A percentile compares a stretch with the other conserved stretches of the same genome.
Conservation (phyloP, 30 jellyfish, hydroid and myxozoan species). For the Nemopilema nomurai region DNA sequence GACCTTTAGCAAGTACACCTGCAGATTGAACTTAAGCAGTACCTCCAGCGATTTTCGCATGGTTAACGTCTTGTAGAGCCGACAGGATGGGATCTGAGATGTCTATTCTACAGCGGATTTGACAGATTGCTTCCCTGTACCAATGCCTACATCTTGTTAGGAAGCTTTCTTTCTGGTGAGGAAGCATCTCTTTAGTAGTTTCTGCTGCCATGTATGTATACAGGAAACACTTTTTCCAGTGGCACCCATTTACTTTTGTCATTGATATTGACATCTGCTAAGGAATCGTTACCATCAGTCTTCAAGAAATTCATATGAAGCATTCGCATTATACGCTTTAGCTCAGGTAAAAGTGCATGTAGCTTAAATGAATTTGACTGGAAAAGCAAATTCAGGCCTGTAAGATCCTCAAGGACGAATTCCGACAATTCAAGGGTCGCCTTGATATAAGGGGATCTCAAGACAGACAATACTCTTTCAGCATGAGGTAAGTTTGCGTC, state of each 20-base stretch:
- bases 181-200: background rate
- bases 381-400: slow-evolving; percentile 16
- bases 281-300: background rate
- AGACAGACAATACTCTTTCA: background rate
- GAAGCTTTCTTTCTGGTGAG: slow-evolving; percentile 18
- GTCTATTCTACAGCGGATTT: background rate
- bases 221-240: slow-evolving; percentile 1
- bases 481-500: slow-evolving; percentile 35
- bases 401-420: slow-evolving; percentile 21
- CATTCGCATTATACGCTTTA: background rate
- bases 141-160: slow-evolving; percentile 5
- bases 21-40: background rate
- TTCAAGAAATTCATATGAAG: slow-evolving; percentile 4
- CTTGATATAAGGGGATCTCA: slow-evolving; percentile 10
- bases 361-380: slow-evolving; percentile 18
- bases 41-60: background rate
- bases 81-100: background rate
- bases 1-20: background rate
- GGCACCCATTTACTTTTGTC: slow-evolving; percentile 19
- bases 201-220: background rate
- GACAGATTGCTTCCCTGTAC: slow-evolving; percentile 11
- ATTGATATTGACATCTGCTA: background rate
- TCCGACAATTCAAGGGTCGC: slow-evolving; percentile 29
- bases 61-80: background rate
- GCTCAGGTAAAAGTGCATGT: slow-evolving; percentile 15